Base-by-base conservation (phyloP, 1,140 invertebrate species). In the Trichonephila inaurata region DNA sequence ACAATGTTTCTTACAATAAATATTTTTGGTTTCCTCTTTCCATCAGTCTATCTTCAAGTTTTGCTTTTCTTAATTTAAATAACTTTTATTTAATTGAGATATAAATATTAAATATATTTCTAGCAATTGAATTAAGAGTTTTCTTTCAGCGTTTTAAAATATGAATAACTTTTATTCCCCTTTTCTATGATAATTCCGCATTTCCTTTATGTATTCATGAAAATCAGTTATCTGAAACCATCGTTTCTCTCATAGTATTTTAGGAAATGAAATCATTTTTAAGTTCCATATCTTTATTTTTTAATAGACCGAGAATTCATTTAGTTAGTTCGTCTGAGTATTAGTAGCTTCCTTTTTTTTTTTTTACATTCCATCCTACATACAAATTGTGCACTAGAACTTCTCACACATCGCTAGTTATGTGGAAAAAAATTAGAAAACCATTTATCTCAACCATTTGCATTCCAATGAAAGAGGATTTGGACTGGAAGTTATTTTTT, bases 401-500 rank as follows among this genome's bases (percentile, higher is more conserved):
- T 77, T 40, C 72, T 77, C 33, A 33, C 72, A 40, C 24, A 33
- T 33, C 28, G 72, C 72, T 33, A 77, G 72, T 77, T 28, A 33
- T 33, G 28, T 33, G 33, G 72, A 28, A 33, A 77, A 77, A 77
- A 77, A 16, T 6, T 40, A 18, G 28, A 77, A 77, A 77, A 77
- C 72, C 72, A 77, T 77, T 77, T 77, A 28, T 77, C 72, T 77
- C 5, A 28, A 77, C 33, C 72, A 77, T 77, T 77, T 77, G 72
- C 72, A 77, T 77, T 77, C 72, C 72, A 77, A 77, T 77, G 72
- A 77, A 77, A 77, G 28, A 33, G 72, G 72, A 28, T 18, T 77
- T 77, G 28, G n/a, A 69, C 24, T 69, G 66, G 24, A 24, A 69
- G n/a, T 51, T 24, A 69, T 77, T 40, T 77, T 69, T 77, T 72